Evolutionary conservation across 2,888 invertebrate genomes (phyloP).

Genomic region (Bombylius discolor): DNA sequence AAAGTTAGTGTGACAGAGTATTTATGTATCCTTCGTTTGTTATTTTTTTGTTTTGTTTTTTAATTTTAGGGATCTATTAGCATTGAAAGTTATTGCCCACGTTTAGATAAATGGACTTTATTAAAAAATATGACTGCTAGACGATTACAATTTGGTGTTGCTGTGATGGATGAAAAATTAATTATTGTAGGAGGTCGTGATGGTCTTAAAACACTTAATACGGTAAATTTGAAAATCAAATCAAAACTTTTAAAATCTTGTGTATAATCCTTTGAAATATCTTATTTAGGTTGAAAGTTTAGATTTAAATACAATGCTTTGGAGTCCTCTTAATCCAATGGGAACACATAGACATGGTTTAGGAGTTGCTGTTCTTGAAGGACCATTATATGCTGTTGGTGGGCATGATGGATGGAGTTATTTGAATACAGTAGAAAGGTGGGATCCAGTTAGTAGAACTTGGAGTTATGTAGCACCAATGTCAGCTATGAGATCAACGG

Average conservation of each 20-base stretch:
- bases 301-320: slow-evolving; percentile 65
- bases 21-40: too few relatives aligned
- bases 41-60: background rate
- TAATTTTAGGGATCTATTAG: slow-evolving; percentile 57
- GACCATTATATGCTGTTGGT: slow-evolving; percentile 84
- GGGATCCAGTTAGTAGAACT: slow-evolving; percentile 76
- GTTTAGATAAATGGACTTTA: slow-evolving; percentile 32
- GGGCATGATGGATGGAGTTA: slow-evolving; percentile 88
- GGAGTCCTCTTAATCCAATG: slow-evolving; percentile 77
- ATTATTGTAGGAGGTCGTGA: slow-evolving; percentile 84
- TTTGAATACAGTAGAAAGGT: slow-evolving; percentile 83
- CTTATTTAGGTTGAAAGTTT: slow-evolving; percentile 58
- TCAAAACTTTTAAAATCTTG: background rate
- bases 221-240: slow-evolving; percentile 37
- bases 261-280: background rate
- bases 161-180: slow-evolving; percentile 62
- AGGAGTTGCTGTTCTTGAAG: slow-evolving; percentile 63
- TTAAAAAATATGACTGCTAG: slow-evolving; percentile 38
- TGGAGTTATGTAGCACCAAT: slow-evolving; percentile 88
- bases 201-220: slow-evolving; percentile 86
- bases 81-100: slow-evolving; percentile 65
- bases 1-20: slow-evolving; percentile 37
- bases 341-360: slow-evolving; percentile 75
- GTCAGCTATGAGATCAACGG: slow-evolving; percentile 72
- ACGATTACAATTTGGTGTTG: slow-evolving; percentile 83